Evolutionary conservation across 2,888 invertebrate species (phyloP).

Genomic region (Ochropacha duplaris): DNA sequence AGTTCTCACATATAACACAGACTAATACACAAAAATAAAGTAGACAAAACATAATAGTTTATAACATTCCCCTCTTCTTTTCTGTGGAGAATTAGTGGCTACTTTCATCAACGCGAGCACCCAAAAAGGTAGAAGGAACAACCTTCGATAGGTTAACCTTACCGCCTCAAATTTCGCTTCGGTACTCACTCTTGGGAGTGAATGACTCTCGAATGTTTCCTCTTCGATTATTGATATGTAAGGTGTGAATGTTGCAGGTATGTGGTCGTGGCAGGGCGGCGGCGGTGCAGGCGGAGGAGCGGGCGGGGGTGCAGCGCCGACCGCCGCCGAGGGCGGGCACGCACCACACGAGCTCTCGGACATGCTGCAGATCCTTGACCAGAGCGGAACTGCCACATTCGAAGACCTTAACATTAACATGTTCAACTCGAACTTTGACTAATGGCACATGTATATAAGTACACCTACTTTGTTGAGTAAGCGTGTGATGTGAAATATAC

Average conservation of each 20-base stretch:
- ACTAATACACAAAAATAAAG: too few relatives aligned
- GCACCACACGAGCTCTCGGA: slow-evolving; percentile 91
- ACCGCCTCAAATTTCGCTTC: too few relatives aligned
- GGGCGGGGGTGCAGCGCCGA: slow-evolving; percentile 46
- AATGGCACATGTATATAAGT: slow-evolving; percentile 27
- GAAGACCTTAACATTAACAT: slow-evolving; percentile 95
- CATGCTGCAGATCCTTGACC: slow-evolving; percentile 96
- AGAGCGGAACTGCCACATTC: slow-evolving; percentile 91
- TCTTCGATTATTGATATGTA: background rate
- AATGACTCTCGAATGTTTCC: too few relatives aligned
- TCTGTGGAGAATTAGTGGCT: too few relatives aligned
- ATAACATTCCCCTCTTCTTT: too few relatives aligned
- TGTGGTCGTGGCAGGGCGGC: slow-evolving; percentile 91
- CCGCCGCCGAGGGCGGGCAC: slow-evolving; percentile 60
- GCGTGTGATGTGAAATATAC: slow-evolving; percentile 5
- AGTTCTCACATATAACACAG: too few relatives aligned
- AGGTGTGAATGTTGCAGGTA: slow-evolving; percentile 69
- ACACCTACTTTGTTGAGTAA: slow-evolving; percentile 19
- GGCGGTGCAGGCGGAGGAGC: slow-evolving; percentile 44
- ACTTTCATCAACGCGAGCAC: too few relatives aligned
- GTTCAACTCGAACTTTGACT: slow-evolving; percentile 89
- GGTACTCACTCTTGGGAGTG: too few relatives aligned
- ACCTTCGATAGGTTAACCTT: too few relatives aligned
- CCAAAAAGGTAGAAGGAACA: too few relatives aligned
- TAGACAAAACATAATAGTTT: too few relatives aligned